Base-by-base conservation (phyloP, 2,888 invertebrate species). In the Drosophila kuntzei region DNA sequence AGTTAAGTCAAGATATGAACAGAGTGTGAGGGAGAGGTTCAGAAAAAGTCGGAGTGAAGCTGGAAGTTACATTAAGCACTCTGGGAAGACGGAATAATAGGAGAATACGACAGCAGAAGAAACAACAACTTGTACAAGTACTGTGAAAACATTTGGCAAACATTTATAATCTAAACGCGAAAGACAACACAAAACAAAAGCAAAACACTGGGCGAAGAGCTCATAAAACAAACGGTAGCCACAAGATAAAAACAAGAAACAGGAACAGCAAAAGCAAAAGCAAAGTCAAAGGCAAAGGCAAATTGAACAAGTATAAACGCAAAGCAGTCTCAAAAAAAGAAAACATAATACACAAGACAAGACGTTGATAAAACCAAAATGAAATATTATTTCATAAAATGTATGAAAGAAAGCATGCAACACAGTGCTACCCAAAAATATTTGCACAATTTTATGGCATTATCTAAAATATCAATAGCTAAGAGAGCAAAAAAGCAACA, bases 131-230 rank as follows among this genome's bases (percentile, higher is more conserved):
- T n/a, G n/a, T n/a, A 12, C 11, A 22, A 18, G 53, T 53, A 63
- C 71, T 76, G 68, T 63, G 57, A 76, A 73, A 82, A 76, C 71
- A 80, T 74, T 80, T 70, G 69, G 53, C 67, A 71, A 80, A 70
- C 84, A 80, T 80, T 80, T 83, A 83, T 77, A 77, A 80, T 74
- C 77, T 57, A 80, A 80, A 50, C 71, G 71, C 80, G 65, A 80
- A 76, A 80, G 71, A 71, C 77, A 70, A 78, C 69, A 61, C 79
- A 71, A 76, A 74, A 67, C 77, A 70, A 83, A 80, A 55, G 61
- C 63, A 65, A 58, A 67, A 65, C 59, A 54, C 36, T 36, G 18
- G 49, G 20, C 34, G 14, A 43, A 66, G 54, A 50, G 68, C 76
- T 71, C 58, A 66, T 63, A 71, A 63, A 76, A 72, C 64, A 60